Base-by-base conservation (phyloP, 2,113 vertebrate species). In the Chloroceryle aenea region DNA sequence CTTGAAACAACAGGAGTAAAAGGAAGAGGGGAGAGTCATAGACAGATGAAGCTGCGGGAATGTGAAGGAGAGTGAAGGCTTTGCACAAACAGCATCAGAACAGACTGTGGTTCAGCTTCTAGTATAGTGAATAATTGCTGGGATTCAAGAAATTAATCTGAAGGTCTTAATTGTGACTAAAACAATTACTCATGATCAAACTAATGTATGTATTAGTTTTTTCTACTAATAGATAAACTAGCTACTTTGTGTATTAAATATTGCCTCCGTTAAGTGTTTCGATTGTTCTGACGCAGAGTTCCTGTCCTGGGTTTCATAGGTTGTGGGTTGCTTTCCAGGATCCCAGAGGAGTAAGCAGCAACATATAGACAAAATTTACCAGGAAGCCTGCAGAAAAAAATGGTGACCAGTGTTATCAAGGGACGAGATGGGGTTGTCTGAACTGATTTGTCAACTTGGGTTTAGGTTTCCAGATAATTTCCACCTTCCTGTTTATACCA, bases 101-200 rank as follows among this genome's bases (percentile, higher is more conserved):
- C 25, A 64, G 17, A 0, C 64, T 34, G 73, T 26, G 34, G 68
- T 42, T 89, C 78, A 88, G 58, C 52, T 55, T 43, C 50, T 58
- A 64, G 26, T n/a, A 59, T 1, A 81, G 55, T 42, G 40, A 87
- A 18, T 71, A 91, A 82, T 59, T 82, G 32, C 29, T 81, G 36
- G n/a, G 48, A 84, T 81, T 91, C 30, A 61, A 61, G 32, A 92
- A 90, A 80, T 76, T 82, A 83, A 79, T 88, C 53, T 48, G 63
- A 88, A 89, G 48, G 61, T 77, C 59, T 93, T 95, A 90, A 93
- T 29, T 90, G 43, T 66, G 88, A 68, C 30, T 92, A 56, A 86
- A 89, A 85, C 47, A 61, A 52, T 85, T 87, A 85, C 38, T 90
- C 22, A 63, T 59, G 75, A 82, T 79, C 48, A 79, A 30, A 64